Percentiles rank a stretch among this genome's conserved stretches.
These are phyloP conservation scores for Cerastoderma edule DNA, from an alignment of 2,888 invertebrate genomes.

Conservation along the genomic window DNA sequence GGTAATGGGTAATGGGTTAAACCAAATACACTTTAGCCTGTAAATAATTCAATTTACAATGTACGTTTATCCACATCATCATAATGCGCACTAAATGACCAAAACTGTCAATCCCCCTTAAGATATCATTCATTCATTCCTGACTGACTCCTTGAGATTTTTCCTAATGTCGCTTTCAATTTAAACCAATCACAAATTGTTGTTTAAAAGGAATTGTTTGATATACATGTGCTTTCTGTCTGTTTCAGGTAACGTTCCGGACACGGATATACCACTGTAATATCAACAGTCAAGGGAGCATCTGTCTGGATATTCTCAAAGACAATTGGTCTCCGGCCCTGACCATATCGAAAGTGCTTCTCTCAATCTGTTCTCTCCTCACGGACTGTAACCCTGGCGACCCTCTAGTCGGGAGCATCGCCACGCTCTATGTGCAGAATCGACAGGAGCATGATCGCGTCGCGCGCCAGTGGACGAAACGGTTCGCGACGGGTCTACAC, in stretches of 20 bases:
- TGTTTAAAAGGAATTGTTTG: not conserved
- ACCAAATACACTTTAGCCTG: no score
- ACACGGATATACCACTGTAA: slow-evolving; percentile 99
- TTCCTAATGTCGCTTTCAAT: no score
- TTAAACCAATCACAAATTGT: no score
- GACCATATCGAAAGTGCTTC: slow-evolving; percentile 98
- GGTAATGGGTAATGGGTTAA: no score
- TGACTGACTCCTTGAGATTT: no score
- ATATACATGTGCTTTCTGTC: not conserved
- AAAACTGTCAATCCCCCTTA: no score
- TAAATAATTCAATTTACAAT: no score
- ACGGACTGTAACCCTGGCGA: slow-evolving; percentile 99
- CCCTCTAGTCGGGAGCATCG: slow-evolving; percentile 98
- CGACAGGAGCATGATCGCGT: slow-evolving; percentile 98
- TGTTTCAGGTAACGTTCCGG: slow-evolving; percentile 88
- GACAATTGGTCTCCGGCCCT: slow-evolving; percentile 99
- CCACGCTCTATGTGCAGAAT: slow-evolving; percentile 98
- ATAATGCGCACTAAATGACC: no score
- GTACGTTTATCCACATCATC: no score
- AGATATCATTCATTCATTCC: no score
- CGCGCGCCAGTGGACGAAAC: slow-evolving; percentile 99
- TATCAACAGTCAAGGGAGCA: slow-evolving; percentile 99
- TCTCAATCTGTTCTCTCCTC: slow-evolving; percentile 98
- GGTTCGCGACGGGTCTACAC: slow-evolving; percentile 91
- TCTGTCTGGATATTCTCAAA: slow-evolving; percentile 98